Evolutionary conservation across 35 echinoderm and acorn worm species (phyloP), one percentile per base, ranked within the genome.

Genomic region (Stichopus chloronotus): DNA sequence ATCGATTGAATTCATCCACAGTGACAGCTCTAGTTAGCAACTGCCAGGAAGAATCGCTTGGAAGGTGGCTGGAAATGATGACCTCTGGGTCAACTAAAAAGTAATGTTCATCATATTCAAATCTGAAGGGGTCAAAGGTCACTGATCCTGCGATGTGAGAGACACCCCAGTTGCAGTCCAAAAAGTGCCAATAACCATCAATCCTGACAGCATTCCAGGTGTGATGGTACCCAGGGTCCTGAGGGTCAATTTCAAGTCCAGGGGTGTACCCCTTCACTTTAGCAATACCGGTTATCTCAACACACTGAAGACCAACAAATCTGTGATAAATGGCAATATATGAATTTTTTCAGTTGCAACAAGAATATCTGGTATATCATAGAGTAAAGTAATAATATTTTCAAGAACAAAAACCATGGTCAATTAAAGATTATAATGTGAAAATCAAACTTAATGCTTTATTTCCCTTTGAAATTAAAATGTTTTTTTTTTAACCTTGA

Each of bases 151-250:
- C 79, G 59, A 99, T 99, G 72, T 99, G 95, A 17, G 97, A 99
- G 76, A 99, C 97, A 1, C 97, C 97, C 97, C 97, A 99, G 83
- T 99, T 99, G 85, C 97, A 99, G 79, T 99, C 97, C 10, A 99
- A 25, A 86, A 99, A 99, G 86, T 99, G 97, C 97, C 97, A 99
- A 94, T 95, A 96, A 72, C 95, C 94, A 77, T 99, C 97, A 54
- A 99, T 96, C 9, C 97, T 79, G 78, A 99, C 94, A 4, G 97
- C 95, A 88, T 99, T 99, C 95, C 97, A 99, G 2, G 97, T 99
- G 92, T 99, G 97, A 25, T 92, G 92, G 93, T 94, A 95, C 21
- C 81, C 9, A 5, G 23, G 57, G 25, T 99, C 97, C 20, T 92
- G 88, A 13, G 83, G 90, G 5, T 87, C 68, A 19, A 99, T 94